These are phyloP conservation scores for Rhombomys opimus DNA, from an alignment of 2,113 vertebrate genomes.

Conservation along the genomic window DNA sequence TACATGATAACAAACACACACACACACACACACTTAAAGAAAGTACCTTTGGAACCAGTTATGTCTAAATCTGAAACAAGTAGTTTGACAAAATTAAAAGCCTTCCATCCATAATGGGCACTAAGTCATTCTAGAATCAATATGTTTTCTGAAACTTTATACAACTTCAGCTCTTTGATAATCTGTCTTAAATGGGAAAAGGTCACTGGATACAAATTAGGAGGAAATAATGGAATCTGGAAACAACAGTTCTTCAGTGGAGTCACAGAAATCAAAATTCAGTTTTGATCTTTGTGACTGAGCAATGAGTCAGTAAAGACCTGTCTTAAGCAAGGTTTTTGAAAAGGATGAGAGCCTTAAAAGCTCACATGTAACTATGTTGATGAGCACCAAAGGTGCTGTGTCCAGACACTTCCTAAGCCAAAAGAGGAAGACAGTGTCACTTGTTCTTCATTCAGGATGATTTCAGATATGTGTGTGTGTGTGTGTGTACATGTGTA, in stretches of 20 bases:
- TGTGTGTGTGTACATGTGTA: background rate
- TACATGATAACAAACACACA: background rate
- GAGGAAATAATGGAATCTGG: background rate
- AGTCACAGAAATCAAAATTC: conserved; percentile 16
- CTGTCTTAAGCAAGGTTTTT: background rate
- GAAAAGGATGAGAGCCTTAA: conserved; percentile 2
- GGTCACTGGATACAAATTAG: background rate
- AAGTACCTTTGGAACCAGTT: background rate
- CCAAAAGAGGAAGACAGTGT: background rate
- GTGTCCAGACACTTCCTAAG: background rate
- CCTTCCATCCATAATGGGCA: background rate
- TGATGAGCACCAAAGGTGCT: background rate
- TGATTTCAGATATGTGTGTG: background rate
- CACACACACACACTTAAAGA: background rate
- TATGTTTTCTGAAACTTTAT: background rate
- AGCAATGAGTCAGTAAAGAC: background rate
- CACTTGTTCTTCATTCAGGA: background rate
- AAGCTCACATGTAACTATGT: background rate
- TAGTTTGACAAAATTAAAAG: background rate
- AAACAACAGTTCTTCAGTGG: background rate
- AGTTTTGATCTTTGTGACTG: background rate
- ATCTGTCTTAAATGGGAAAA: background rate
- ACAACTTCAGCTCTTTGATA: background rate
- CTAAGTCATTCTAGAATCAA: background rate
- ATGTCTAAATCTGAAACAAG: background rate